These are phyloP conservation scores for Caenorhabditis sp. DNA, from an alignment of 2,888 invertebrate genomes.

Conservation along the genomic window DNA sequence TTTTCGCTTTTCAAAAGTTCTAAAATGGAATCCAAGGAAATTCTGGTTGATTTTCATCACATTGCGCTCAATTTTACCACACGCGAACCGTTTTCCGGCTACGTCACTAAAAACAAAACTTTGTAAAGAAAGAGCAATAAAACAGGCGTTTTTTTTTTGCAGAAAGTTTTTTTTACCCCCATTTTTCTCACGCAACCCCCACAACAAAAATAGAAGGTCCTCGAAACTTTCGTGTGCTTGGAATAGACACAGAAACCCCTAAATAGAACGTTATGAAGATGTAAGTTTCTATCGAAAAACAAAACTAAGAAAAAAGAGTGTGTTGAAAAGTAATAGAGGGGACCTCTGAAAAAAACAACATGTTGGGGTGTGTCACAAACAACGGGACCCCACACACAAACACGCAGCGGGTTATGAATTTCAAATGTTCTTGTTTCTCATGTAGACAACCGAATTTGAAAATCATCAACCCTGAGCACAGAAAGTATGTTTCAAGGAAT, in stretches of 20 bases:
- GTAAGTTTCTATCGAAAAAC: not conserved
- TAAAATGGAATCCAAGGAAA: not conserved
- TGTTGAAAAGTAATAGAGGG: not conserved
- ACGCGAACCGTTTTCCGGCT: constrained; percentile 42
- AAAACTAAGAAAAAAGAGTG: not conserved
- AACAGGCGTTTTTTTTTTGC: constrained; percentile 28
- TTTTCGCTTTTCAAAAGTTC: constrained; percentile 1
- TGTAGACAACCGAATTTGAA: not conserved
- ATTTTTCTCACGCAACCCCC: constrained; percentile 56
- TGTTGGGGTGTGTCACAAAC: not conserved
- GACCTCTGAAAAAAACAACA: constrained; percentile 4
- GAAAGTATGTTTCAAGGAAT: constrained; percentile 4
- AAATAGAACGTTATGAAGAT: constrained; percentile 35
- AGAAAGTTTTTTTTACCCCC: constrained; percentile 34
- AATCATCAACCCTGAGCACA: not conserved
- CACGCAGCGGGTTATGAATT: constrained; percentile 27
- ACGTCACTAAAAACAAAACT: constrained; percentile 32
- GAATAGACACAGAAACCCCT: constrained; percentile 41
- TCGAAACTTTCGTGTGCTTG: constrained; percentile 13
- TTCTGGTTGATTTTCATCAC: not conserved
- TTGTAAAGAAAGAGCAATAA: constrained; percentile 35
- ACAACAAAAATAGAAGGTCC: constrained; percentile 24
- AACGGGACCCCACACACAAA: not conserved
- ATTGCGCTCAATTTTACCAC: not conserved
- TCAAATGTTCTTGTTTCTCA: not conserved